These are phyloP conservation scores for Cephus pygmeus DNA, from an alignment of 2,888 invertebrate genomes.

Conservation along the genomic window DNA sequence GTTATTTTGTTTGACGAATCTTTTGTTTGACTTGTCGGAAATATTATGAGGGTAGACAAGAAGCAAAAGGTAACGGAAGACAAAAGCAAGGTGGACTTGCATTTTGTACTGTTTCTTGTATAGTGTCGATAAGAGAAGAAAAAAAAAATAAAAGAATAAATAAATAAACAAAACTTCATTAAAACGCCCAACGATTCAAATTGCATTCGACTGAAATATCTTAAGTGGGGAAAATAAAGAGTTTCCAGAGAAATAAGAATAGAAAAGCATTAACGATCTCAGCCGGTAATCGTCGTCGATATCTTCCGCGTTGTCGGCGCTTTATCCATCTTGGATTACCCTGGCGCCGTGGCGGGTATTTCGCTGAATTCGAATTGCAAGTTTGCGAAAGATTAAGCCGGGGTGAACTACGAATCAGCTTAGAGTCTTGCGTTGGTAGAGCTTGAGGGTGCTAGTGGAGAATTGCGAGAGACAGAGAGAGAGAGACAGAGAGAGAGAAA, in stretches of 20 bases:
- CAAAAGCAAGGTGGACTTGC: neutral
- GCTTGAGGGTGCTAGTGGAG: constrained; percentile 27
- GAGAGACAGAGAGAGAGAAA: too few relatives aligned
- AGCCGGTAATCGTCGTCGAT: neutral
- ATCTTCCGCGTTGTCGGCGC: neutral
- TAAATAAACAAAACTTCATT: neutral
- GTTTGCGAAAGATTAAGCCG: constrained; percentile 49
- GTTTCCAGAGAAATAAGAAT: neutral
- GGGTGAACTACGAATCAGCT: constrained; percentile 47
- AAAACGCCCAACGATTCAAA: neutral
- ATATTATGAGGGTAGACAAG: constrained; percentile 33
- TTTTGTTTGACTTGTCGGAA: constrained; percentile 38
- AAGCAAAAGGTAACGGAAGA: neutral
- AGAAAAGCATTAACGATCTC: neutral
- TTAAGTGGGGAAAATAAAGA: neutral
- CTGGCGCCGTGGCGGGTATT: constrained; percentile 1
- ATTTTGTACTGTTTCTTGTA: neutral
- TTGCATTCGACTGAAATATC: neutral
- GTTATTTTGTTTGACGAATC: constrained; percentile 13
- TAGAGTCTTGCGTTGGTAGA: constrained; percentile 23
- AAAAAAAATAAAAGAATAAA: neutral
- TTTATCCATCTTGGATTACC: constrained; percentile 8
- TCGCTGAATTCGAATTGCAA: constrained; percentile 24
- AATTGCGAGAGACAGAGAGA: constrained; percentile 25
- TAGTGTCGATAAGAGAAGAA: neutral